These are phyloP conservation scores for Anseranas semipalmata DNA, from an alignment of 2,113 vertebrate genomes.

Conservation along the genomic window DNA sequence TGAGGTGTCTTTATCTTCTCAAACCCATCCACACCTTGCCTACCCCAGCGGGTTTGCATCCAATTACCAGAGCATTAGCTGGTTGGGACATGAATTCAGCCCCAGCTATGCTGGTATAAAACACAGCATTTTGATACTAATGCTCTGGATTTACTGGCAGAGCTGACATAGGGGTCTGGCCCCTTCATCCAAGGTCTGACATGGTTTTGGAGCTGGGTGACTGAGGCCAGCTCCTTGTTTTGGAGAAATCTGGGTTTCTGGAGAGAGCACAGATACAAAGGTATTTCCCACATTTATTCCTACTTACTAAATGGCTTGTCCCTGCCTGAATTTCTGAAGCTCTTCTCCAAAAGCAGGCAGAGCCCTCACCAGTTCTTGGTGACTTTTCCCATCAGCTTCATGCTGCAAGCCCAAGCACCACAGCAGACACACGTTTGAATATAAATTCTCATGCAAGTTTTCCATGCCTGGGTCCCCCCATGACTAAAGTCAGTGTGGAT, in stretches of 20 bases:
- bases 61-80: neutral
- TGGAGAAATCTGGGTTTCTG: neutral
- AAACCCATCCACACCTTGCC: neutral
- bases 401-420: neutral
- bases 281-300: neutral
- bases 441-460: neutral
- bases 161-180: neutral
- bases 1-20: conserved; percentile 7
- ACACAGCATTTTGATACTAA: neutral
- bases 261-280: neutral
- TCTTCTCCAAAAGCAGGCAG: neutral
- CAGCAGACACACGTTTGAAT: neutral
- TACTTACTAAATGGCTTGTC: neutral
- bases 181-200: neutral
- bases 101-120: neutral
- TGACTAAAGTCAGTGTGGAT: neutral
- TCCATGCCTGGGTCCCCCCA: neutral
- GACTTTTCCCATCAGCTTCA: neutral
- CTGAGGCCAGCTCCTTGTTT: neutral
- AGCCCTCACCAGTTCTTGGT: neutral
- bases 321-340: neutral
- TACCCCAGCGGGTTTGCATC: neutral
- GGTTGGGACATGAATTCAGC: neutral
- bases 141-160: neutral
- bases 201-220: neutral